Percentiles rank a stretch among this genome's conserved stretches.
Evolutionary conservation across 2,797 vertebrate genomes (phyloP).

Genomic region (Neosilurus hyrtlii): DNA sequence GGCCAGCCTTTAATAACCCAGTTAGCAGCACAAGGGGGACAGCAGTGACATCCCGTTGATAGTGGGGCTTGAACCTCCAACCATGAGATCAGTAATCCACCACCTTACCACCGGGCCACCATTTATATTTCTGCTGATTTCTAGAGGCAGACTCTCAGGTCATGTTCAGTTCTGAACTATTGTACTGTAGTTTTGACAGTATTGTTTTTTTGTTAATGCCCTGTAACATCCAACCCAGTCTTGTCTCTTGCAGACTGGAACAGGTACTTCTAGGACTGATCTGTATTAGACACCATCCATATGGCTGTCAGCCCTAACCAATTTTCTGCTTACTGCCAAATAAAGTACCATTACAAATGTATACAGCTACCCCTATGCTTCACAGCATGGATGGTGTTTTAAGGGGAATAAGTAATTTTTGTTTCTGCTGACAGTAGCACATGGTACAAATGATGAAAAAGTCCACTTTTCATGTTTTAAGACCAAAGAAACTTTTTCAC

Average conservation of each 20-base stretch:
- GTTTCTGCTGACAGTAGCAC: slow-evolving; percentile 4
- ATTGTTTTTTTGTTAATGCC: not conserved
- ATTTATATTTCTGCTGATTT: not conserved
- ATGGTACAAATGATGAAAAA: not conserved
- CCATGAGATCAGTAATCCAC: no score
- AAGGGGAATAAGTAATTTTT: not conserved
- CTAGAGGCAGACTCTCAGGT: not conserved
- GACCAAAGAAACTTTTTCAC: not conserved
- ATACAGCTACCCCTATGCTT: not conserved
- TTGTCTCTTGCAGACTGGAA: not conserved
- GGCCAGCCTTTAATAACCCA: no score
- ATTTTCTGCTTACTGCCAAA: not conserved
- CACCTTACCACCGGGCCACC: no score
- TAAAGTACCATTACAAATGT: not conserved
- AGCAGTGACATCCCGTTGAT: no score
- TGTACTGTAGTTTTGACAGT: not conserved
- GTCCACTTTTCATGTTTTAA: not conserved
- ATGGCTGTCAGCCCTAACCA: not conserved
- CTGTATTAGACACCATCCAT: not conserved
- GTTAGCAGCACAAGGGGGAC: no score
- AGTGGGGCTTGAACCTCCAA: no score
- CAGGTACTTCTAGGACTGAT: not conserved
- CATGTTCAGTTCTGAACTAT: not conserved
- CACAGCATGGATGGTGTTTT: not conserved
- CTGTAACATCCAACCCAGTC: not conserved